These are phyloP conservation scores for Eidolon dupreanum DNA, from an alignment of 2,797 vertebrate species.

Conservation along the genomic window DNA sequence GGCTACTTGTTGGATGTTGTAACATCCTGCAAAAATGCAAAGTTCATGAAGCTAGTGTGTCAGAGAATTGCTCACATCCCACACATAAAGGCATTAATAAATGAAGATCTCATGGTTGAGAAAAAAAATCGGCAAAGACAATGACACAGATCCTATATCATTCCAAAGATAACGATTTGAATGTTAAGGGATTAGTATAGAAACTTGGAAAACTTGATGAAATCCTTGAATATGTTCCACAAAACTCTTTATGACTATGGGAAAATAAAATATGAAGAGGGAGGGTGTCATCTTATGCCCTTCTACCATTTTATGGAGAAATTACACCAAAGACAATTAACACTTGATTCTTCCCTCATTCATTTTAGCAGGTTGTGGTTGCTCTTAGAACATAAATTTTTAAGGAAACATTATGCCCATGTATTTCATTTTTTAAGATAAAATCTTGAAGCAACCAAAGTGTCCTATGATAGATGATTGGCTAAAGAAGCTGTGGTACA, in stretches of 20 bases:
- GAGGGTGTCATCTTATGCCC: not conserved
- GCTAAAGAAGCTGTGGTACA: too few relatives aligned
- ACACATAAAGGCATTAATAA: not conserved
- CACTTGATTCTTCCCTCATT: not conserved
- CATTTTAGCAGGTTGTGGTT: not conserved
- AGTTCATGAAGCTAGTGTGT: not conserved
- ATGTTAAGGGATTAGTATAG: not conserved
- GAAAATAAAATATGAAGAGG: not conserved
- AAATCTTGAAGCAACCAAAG: not conserved
- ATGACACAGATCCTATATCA: not conserved
- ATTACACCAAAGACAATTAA: not conserved
- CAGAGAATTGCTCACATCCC: not conserved
- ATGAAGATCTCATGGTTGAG: not conserved
- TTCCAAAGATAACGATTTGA: not conserved
- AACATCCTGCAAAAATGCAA: not conserved
- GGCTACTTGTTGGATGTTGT: not conserved
- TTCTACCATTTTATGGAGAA: not conserved
- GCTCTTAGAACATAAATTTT: not conserved
- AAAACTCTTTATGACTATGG: not conserved
- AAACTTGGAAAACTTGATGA: conserved; percentile 10
- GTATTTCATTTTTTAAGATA: not conserved
- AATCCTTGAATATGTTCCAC: not conserved
- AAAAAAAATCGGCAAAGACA: not conserved
- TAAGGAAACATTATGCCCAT: not conserved
- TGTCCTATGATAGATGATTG: too few relatives aligned